Evolutionary conservation across 2,797 vertebrate genomes (phyloP), one percentile per base, ranked within the genome.

Genomic region (Pantherophis alleghaniensis): DNA sequence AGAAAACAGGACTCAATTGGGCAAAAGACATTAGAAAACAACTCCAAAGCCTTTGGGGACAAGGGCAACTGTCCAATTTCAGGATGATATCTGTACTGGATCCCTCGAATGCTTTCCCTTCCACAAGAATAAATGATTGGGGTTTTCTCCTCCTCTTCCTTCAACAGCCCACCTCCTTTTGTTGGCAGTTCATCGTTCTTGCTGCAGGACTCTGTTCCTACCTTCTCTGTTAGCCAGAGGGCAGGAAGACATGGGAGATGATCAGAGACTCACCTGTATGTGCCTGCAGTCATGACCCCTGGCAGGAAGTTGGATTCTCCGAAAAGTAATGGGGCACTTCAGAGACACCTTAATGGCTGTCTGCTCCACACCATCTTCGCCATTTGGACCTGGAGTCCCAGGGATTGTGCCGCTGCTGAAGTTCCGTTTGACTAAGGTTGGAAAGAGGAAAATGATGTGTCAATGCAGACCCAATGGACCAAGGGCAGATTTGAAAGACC

Each of bases 301-400:
- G 60, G 99, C 99, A 0, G 99, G 99, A 94, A 99, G 98, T 97
- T 99, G 99, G 96, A 99, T 99, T 87, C 99, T 98, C 66, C 99
- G 98, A 97, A 99, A 99, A 51, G 99, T 99, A 97, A 99, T 99
- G 9, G 99, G 99, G 92, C 99, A 99, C 96, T 99, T 99, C 56
- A 99, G 98, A 37, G 99, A 99, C 90, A 99, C 99, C 95, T 99
- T 99, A 95, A 99, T 99, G 28, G 99, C 99, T 0, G 99, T 99
- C 97, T 99, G 99, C 94, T 99, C 99, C 61, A 99, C 99, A 0
- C 99, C 99, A 0, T 99, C 99, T 97, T 99, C 99, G 0, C 99
- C 99, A 0, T 99, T 99, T 92, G 99, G 98, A 0, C 99, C 99
- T 0, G 99, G 98, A 0, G 98, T 99, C 56, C 99, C 99, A 0